Conservation (phyloP, 2,113 vertebrate species). For the Pteronura brasiliensis region DNA sequence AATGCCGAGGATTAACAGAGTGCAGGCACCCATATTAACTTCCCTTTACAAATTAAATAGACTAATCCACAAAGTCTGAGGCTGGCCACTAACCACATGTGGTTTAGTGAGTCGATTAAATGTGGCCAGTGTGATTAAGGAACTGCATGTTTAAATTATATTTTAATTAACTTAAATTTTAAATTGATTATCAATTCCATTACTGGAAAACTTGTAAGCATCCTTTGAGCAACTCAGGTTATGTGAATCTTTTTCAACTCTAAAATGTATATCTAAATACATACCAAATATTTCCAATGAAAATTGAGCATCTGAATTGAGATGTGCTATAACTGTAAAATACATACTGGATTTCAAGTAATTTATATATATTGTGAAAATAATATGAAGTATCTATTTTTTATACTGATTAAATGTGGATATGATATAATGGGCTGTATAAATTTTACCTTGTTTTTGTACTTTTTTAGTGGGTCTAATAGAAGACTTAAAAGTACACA, state of each 20-base stretch:
- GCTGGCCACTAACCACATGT: not conserved
- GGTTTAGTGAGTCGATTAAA: not conserved
- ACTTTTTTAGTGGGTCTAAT: not conserved
- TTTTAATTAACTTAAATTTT: slow-evolving; percentile 26
- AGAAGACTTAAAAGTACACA: not conserved
- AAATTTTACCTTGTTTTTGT: slow-evolving; percentile 15
- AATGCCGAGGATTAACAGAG: not conserved
- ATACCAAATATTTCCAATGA: not conserved
- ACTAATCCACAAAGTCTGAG: not conserved
- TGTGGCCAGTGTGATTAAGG: not conserved
- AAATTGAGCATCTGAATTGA: not conserved
- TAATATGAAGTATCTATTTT: not conserved
- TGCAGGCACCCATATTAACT: not conserved
- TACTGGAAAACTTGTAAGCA: not conserved
- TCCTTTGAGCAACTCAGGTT: not conserved
- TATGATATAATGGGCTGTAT: not conserved
- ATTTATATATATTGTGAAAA: not conserved
- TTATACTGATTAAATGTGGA: not conserved
- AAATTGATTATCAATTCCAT: not conserved
- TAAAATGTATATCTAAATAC: slow-evolving; percentile 8
- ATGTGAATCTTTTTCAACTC: not conserved
- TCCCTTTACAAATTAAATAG: not conserved
- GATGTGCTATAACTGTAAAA: not conserved
- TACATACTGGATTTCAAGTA: slow-evolving; percentile 27
- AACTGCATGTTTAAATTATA: not conserved